Conservation (phyloP, 2,113 vertebrate genomes). For the Serinus canaria region DNA sequence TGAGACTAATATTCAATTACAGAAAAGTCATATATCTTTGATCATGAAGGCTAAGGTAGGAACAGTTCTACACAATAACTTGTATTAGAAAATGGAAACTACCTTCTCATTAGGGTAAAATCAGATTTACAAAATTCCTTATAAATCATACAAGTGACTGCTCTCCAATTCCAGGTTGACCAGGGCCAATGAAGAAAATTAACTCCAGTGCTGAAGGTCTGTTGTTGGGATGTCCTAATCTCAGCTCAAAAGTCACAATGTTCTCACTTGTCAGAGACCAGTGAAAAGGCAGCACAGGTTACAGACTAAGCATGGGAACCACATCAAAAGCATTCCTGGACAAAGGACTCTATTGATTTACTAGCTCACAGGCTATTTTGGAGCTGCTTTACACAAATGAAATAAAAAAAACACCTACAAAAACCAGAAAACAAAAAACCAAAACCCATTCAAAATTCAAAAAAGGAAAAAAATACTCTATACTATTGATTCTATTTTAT, state of each 20-base stretch:
- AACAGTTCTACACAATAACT: not conserved
- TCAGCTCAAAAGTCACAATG: not conserved
- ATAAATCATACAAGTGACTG: not conserved
- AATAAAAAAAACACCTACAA: not conserved
- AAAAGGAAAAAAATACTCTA: not conserved
- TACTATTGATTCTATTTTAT: not conserved
- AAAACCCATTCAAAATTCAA: not conserved
- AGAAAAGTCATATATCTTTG: not conserved
- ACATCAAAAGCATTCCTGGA: not conserved
- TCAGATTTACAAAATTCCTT: not conserved
- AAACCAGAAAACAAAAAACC: not conserved
- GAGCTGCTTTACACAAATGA: not conserved
- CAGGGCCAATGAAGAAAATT: not conserved
- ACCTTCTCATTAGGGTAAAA: not conserved
- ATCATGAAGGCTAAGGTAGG: not conserved
- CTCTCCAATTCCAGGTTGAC: not conserved
- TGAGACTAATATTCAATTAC: not conserved
- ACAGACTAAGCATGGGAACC: not conserved
- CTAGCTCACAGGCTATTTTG: not conserved
- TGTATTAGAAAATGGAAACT: not conserved
- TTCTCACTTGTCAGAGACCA: not conserved
- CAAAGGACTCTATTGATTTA: not conserved
- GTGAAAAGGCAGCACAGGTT: not conserved
- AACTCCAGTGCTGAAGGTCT: not conserved
- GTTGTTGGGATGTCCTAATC: not conserved